phyloP scores from a whole-genome alignment of 2,113 vertebrate genomes.

The Pipra filicauda region DNA sequence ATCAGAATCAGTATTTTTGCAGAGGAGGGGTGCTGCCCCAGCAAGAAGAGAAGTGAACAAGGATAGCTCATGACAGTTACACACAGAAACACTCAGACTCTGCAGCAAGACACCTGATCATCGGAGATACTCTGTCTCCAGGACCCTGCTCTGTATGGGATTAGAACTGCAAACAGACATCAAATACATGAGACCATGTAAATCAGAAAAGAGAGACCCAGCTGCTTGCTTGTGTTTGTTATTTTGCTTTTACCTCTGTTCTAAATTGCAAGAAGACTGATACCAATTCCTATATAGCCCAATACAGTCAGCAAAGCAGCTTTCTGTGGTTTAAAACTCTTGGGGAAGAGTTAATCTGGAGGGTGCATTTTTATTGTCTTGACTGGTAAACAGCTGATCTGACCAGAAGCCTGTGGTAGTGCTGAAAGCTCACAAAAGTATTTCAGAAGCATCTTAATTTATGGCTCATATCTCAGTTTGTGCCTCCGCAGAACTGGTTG shows the following conservation, averaged over 20 bases:
- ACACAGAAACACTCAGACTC: not conserved
- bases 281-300: not conserved
- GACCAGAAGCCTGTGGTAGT: not conserved
- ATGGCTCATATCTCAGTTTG: not conserved
- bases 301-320: not conserved
- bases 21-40: not conserved
- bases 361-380: not conserved
- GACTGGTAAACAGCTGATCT: constrained; percentile 2
- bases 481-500: not conserved
- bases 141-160: not conserved
- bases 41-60: not conserved
- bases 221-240: not conserved
- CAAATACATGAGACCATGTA: accelerated
- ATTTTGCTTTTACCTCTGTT: not conserved
- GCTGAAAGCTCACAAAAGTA: constrained; percentile 9
- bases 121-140: not conserved
- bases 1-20: not conserved
- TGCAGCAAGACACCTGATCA: not conserved
- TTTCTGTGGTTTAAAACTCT: not conserved
- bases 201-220: not conserved
- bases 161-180: not conserved
- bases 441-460: constrained; percentile 21
- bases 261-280: not conserved
- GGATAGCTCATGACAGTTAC: constrained; percentile 5
- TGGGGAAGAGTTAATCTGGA: not conserved